These are phyloP conservation scores for Neodontobutis hainanensis DNA, from an alignment of 2,113 vertebrate genomes.

Conservation along the genomic window DNA sequence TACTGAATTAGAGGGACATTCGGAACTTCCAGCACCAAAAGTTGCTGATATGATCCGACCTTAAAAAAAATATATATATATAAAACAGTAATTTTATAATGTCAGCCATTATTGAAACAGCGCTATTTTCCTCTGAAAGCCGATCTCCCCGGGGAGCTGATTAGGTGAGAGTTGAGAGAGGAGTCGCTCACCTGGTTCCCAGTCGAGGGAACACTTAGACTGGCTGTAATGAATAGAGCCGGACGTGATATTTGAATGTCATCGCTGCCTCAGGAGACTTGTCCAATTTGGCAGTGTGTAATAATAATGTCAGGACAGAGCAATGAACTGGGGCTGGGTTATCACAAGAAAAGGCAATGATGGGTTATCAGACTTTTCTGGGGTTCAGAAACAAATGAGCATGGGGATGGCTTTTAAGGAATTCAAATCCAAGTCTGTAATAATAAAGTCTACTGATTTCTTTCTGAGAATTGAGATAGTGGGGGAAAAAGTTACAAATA, in stretches of 20 bases:
- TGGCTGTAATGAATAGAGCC: slow-evolving; percentile 57
- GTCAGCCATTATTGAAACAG: slow-evolving; percentile 22
- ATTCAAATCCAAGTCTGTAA: no score
- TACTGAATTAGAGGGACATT: slow-evolving; percentile 8
- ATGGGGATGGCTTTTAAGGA: neutral
- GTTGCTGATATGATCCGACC: slow-evolving; percentile 16
- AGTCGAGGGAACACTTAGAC: slow-evolving; percentile 45
- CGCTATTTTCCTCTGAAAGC: slow-evolving; percentile 17
- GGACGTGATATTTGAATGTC: slow-evolving; percentile 69
- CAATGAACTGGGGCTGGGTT: slow-evolving; percentile 47
- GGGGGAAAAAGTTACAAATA: no score
- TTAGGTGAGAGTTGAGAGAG: slow-evolving; percentile 56
- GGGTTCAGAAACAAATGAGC: slow-evolving; percentile 23
- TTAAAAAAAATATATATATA: slow-evolving; percentile 44
- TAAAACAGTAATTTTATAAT: slow-evolving; percentile 36
- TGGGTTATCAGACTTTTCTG: slow-evolving; percentile 38
- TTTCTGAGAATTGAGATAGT: no score
- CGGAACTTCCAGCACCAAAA: slow-evolving; percentile 1
- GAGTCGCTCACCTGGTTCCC: slow-evolving; percentile 50
- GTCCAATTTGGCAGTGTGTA: slow-evolving; percentile 60
- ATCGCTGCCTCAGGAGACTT: slow-evolving; percentile 61
- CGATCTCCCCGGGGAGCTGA: slow-evolving; percentile 54
- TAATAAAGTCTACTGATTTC: no score
- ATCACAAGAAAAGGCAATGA: slow-evolving; percentile 37
- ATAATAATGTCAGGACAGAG: slow-evolving; percentile 63